phyloP scores from a whole-genome alignment of 2,797 vertebrate species.

The Florisuga fusca region DNA sequence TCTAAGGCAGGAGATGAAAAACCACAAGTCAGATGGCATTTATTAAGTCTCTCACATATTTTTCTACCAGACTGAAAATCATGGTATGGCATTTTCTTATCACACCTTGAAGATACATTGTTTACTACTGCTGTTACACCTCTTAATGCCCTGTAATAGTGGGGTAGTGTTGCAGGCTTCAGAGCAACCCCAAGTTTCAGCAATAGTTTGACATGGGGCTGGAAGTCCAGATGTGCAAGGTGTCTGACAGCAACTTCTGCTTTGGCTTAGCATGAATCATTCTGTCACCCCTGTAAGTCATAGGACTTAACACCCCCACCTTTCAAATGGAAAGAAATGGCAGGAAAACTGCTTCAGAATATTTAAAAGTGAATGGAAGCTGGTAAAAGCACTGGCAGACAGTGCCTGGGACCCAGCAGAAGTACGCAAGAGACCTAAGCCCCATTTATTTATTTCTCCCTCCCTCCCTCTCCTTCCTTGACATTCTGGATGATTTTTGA shows the following conservation, averaged over 20 bases:
- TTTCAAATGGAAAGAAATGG: slow-evolving; percentile 10
- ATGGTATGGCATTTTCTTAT: not conserved
- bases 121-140: not conserved
- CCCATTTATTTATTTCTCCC: not conserved
- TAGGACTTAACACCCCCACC: not conserved
- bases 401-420: not conserved
- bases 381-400: not conserved
- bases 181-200: not conserved
- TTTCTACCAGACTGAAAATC: not conserved
- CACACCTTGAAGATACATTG: not conserved
- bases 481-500: not conserved
- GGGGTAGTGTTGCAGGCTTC: not conserved
- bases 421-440: not conserved
- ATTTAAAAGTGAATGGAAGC: not conserved
- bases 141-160: not conserved
- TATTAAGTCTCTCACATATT: not conserved
- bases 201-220: not conserved
- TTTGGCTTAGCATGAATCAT: slow-evolving; percentile 24
- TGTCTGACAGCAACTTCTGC: slow-evolving; percentile 6
- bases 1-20: not conserved
- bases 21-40: not conserved
- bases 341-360: not conserved
- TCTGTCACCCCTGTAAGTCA: not conserved
- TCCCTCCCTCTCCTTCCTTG: not conserved
- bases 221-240: slow-evolving; percentile 32